Base-by-base conservation (phyloP, 2,888 invertebrate genomes). In the Cephus pulcher region DNA sequence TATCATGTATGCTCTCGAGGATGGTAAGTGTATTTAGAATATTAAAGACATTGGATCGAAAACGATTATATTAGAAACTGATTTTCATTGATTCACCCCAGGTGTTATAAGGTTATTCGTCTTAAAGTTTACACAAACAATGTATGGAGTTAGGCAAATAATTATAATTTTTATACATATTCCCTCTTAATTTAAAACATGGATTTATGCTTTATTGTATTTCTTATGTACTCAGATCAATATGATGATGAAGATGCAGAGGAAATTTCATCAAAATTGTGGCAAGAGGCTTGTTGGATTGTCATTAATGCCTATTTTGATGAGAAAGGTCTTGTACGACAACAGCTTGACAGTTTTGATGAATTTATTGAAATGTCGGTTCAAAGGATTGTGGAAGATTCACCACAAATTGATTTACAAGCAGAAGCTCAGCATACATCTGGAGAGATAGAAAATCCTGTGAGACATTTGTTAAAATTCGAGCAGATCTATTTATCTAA, bases 201-300 rank as follows among this genome's bases (percentile, higher is more conserved):
- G 33, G 33, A 33, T 71, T 4, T 30, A 11, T 33, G 12, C 6
- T 32, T 71, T 11, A 32, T 12, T 33, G 32, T 9, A 71, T 71
- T 32, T 71, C 12, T 32, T 34, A 23, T 56, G 56, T 56, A 32
- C 69, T 40, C 79, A 83, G 84, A 84, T 76, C 82, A 83, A 81
- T 96, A 94, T 91, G 97, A 97, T 84, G 97, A 97, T 89, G 97
- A 97, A 88, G 97, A 97, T 90, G 95, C 95, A 15, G 98, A 98
- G 92, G 99, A 99, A 93, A 98, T 99, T 88, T 98, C 98, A 56
- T 96, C 98, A 11, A 99, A 99, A 91, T 93, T 99, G 83, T 99
- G 99, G 99, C 99, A 99, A 92, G 99, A 99, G 93, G 99, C 99
- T 73, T 99, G 99, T 89, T 99, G 99, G 99, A 99, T 99, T 89